Evolutionary conservation across 2,888 invertebrate genomes (phyloP), one percentile per base, ranked within the genome.

Genomic region (Drosophila pseudotalamancana): DNA sequence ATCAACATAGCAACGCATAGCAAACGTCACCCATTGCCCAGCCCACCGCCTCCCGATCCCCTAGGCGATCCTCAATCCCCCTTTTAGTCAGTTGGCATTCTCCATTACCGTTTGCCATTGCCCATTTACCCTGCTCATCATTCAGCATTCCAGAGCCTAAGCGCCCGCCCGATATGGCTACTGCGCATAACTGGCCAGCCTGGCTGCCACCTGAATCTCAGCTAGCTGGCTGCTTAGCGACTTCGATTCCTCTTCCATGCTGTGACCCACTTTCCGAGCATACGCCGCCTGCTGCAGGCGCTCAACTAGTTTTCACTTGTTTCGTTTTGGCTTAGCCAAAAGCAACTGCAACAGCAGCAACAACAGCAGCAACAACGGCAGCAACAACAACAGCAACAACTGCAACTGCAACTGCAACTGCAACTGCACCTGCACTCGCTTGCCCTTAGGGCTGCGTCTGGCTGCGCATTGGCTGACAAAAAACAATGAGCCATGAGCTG

Each of bases 271-370:
- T 87, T 88, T 84, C 69, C 54, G 70, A 65, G 65, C 25, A 25
- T 25, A 25, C 9, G 25, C 25, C 25, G 25, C 56, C 40, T 62
- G 59, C 62, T 70, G 57, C 70, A 73, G 70, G 67, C 63, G 72
- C 65, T 77, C 68, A 77, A 86, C 78, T 86, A 86, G 87, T 86
- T 84, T 76, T 83, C 80, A 81, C 80, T 81, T 81, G 80, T 78
- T 85, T 82, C 82, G 75, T 65, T 84, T 84, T 76, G 73, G 59
- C 64, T 67, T 70, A 6, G 27, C 4, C 25, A 25, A 18, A 18
- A 11, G 59, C 59, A 53, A 57, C 62, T 46, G 32, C 8, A 45
- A 42, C 42, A 35, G 46, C n/a, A n/a, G 49, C 62, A 43, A 39
- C 63, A 37, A 37, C 19, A 37, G 40, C 42, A 40, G 29, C 51